Evolutionary conservation across 2,797 vertebrate genomes (phyloP), one percentile per base, ranked within the genome.

Genomic region (Bradypodion pumilum): DNA sequence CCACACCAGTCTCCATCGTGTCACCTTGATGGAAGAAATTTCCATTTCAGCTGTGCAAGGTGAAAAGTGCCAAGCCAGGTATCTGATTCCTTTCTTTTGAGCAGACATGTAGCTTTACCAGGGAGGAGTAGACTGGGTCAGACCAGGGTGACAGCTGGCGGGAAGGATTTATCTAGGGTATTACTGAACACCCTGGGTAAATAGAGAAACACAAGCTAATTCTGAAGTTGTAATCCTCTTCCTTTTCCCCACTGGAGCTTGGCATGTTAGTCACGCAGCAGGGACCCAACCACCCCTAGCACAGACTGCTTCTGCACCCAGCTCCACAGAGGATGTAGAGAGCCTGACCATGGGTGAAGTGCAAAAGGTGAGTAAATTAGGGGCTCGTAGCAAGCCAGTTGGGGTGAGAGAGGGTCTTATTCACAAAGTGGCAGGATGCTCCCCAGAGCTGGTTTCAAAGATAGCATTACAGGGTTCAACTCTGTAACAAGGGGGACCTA

Each of bases 111-210:
- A 68, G 69, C 56, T 80, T 83, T 46, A 78, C 13, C 23, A 25
- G 42, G 62, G 15, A 72, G 27, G 52, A 37, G 84, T 8, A 63
- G 74, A 60, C n/a, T 78, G 44, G 70, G 37, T 60, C 1, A 68
- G 35, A 87, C 69, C 9, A 78, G 84, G 82, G 87, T 4, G 96
- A 96, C 97, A 98, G 97, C 96, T 97, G 97, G 96, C 95, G 84
- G 60, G 29, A 86, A 93, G 92, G 97, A 97, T 98, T 94, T 97
- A 97, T 97, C 75, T 95, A 97, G 95, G 96, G 97, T 97, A 98
- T 96, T 97, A 97, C 93, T 95, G 96, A 97, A 95, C 94, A 94
- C 95, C 92, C 91, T 74, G 85, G 88, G 90, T 93, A 94, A 94
- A 95, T 92, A 91, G 94, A 95, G 95, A 95, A 93, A 95, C 93